Evolutionary conservation across 2,113 vertebrate species (phyloP).

Genomic region (Centrocercus urophasianus): DNA sequence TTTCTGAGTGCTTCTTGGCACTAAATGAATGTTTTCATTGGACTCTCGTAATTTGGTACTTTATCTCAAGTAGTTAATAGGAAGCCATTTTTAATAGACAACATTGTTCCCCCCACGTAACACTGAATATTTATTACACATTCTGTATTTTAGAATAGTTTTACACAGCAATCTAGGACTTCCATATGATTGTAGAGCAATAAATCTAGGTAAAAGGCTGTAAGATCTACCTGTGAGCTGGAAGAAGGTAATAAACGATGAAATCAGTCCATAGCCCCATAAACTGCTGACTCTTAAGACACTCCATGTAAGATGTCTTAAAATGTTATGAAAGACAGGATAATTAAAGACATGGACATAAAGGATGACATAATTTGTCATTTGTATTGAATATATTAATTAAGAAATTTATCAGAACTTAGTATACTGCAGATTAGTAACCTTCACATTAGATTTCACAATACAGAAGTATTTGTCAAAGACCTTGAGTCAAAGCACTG

Average conservation of each 20-base stretch:
- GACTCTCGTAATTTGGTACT: neutral
- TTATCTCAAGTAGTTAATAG: neutral
- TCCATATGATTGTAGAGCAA: neutral
- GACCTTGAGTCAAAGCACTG: neutral
- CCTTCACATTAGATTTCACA: conserved; percentile 34
- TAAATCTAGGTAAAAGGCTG: neutral
- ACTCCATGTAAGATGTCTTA: neutral
- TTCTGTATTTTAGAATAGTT: neutral
- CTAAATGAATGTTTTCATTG: neutral
- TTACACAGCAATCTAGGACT: neutral
- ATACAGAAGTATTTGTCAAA: neutral
- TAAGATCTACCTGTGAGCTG: neutral
- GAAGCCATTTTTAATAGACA: neutral
- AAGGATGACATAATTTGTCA: conserved; percentile 60
- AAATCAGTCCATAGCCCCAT: neutral
- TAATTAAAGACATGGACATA: conserved; percentile 53
- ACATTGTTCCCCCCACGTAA: neutral
- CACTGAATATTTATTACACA: neutral
- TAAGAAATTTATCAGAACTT: conserved; percentile 47
- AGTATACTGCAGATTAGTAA: neutral
- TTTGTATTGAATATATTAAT: conserved; percentile 43
- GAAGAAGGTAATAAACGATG: neutral
- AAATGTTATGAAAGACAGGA: conserved; percentile 41
- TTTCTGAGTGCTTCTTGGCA: neutral
- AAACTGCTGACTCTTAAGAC: conserved; percentile 24